A percentile compares a stretch with the other conserved stretches of the same genome.
Conservation (phyloP, 2,888 invertebrate genomes). For the Ypsolopha sequella region DNA sequence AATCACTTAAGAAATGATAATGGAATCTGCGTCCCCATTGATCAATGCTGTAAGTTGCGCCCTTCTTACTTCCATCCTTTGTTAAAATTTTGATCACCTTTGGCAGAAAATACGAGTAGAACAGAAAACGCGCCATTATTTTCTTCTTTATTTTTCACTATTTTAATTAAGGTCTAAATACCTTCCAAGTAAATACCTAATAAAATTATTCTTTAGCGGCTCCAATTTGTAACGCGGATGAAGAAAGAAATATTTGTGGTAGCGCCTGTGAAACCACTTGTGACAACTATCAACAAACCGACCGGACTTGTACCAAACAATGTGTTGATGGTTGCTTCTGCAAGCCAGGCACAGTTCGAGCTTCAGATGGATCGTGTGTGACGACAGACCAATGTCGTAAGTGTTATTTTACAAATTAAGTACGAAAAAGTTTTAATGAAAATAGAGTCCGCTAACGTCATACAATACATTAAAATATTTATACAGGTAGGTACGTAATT, state of each 20-base stretch:
- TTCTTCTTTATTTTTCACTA: no score
- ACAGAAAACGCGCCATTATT: background rate
- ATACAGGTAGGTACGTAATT: no score
- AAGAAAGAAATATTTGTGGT: slow-evolving; percentile 4
- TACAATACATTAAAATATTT: no score
- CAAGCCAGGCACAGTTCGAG: slow-evolving; percentile 7
- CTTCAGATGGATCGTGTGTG: slow-evolving; percentile 7
- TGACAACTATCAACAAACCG: slow-evolving; percentile 6
- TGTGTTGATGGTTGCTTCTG: slow-evolving; percentile 12
- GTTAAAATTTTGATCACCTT: background rate
- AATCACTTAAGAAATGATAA: slow-evolving; percentile 3
- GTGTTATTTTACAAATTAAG: background rate
- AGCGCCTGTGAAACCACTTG: slow-evolving; percentile 10
- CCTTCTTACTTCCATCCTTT: background rate
- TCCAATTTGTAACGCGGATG: background rate
- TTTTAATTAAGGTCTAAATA: no score
- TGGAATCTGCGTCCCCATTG: slow-evolving; percentile 3
- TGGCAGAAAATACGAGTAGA: no score
- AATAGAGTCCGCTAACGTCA: no score
- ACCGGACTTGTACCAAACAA: slow-evolving; percentile 7
- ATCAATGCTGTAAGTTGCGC: slow-evolving; percentile 5
- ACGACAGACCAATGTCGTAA: slow-evolving; percentile 5
- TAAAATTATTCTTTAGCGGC: background rate
- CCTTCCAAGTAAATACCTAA: no score
- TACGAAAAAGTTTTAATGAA: no score